These are phyloP conservation scores for Platalea minor DNA, from an alignment of 2,797 vertebrate genomes.

Conservation along the genomic window DNA sequence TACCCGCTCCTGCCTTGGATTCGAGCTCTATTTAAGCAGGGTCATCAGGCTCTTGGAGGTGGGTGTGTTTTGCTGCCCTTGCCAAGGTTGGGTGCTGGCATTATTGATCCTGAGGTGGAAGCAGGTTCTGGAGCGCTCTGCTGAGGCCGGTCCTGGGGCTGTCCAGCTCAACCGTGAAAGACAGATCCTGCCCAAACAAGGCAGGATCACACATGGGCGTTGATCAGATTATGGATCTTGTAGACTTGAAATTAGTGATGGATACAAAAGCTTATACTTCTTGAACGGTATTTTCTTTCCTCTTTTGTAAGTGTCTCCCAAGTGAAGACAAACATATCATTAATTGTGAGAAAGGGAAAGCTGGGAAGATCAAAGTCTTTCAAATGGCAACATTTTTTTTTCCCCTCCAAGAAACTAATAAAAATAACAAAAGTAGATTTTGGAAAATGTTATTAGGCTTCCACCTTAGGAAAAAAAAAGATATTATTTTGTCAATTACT, in stretches of 20 bases:
- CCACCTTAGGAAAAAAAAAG: not conserved
- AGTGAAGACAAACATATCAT: not conserved
- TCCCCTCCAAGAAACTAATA: not conserved
- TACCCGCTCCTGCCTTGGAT: not conserved
- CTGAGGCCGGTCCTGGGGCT: not conserved
- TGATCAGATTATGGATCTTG: not conserved
- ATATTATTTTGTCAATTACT: constrained; percentile 14
- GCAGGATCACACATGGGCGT: not conserved
- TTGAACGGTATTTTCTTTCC: not conserved
- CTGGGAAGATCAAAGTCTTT: not conserved
- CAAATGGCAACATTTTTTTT: not conserved
- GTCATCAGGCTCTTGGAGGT: not conserved
- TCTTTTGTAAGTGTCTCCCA: not conserved
- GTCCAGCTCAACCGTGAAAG: not conserved
- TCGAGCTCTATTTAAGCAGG: not conserved
- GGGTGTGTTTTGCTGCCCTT: not conserved
- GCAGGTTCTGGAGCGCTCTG: not conserved
- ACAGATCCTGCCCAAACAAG: not conserved
- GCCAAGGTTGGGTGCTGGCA: not conserved
- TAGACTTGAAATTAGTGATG: not conserved
- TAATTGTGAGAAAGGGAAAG: not conserved
- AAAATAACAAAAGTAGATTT: not conserved
- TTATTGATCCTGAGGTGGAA: not conserved
- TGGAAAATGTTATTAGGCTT: not conserved
- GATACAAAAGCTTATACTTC: not conserved